Conservation (phyloP, 2,797 vertebrate genomes). For the Lerista edwardsae region DNA sequence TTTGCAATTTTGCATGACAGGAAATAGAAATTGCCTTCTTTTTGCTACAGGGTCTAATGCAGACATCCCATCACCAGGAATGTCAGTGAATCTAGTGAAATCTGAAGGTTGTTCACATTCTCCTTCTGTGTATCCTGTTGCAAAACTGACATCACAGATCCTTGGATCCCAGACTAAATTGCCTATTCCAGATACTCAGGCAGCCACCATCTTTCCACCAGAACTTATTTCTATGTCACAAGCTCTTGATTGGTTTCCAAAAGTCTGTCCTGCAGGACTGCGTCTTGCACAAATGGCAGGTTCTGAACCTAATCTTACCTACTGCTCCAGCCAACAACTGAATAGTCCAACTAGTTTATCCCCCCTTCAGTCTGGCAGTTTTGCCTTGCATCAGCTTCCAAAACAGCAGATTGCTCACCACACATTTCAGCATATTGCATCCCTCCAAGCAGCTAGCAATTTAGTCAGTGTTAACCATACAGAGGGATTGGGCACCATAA, state of each 20-base stretch:
- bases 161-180: conserved; percentile 53
- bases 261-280: conserved; percentile 71
- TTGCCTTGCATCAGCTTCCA: conserved; percentile 76
- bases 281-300: conserved; percentile 64
- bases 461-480: conserved; percentile 72
- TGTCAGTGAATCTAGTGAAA: conserved; percentile 70
- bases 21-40: conserved; percentile 41
- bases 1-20: conserved; percentile 45
- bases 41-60: conserved; percentile 73
- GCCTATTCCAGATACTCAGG: conserved; percentile 68
- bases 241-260: conserved; percentile 75
- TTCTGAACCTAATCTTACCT: conserved; percentile 70
- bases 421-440: conserved; percentile 78
- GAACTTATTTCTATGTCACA: conserved; percentile 79
- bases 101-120: conserved; percentile 33
- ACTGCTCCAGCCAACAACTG: conserved; percentile 61
- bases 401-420: conserved; percentile 75
- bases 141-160: no score
- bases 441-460: conserved; percentile 66
- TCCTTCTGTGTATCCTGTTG: no score
- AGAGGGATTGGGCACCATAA: conserved; percentile 58
- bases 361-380: conserved; percentile 69
- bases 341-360: conserved; percentile 62
- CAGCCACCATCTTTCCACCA: conserved; percentile 71
- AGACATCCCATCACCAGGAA: conserved; percentile 76